Evolutionary conservation across 2,113 vertebrate species (phyloP), one percentile per base, ranked within the genome.

Genomic region (Cebidichthys violaceus): DNA sequence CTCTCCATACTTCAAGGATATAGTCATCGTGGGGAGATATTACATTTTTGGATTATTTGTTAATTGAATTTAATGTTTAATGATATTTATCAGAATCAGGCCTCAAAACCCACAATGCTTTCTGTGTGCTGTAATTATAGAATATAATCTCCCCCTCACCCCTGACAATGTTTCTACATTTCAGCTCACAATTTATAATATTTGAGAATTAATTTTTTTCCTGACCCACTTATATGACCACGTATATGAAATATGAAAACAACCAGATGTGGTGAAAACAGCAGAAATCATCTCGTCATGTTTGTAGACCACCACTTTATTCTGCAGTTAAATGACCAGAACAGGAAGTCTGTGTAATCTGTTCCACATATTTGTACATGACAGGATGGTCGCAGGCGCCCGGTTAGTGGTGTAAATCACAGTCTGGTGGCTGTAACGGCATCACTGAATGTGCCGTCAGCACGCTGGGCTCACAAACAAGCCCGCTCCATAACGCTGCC

Each of bases 371-470:
- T 75, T 71, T 64, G 45, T 24, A 39, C 50, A 45, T 80, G 35
- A 78, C 54, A 33, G 69, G 70, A 47, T 57, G 24, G 68, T 72
- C 5, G 37, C 45, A 45, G 75, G 47, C 64, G 35, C 41, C 76
- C 9, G 60, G 79, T 74, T 70, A 59, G 74, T 35, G 66, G 45
- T 70, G 83, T 89, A 90, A 90, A 89, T 89, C 82, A 75, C 67
- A 67, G 77, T 62, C 68, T 9, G 57, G 81, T 62, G 79, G 76
- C 73, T 73, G 50, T 64, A 79, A 74, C 75, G 66, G 54, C 52
- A 31, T 68, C 70, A 39, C 75, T 72, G 47, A 77, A 41, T 83
- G 75, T 85, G 86, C 82, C 70, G 62, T 90, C 88, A 83, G 77
- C 82, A 55, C 61, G 61, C 68, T 70, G 72, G 7, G 69, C 85